Base-by-base conservation (phyloP, 1,140 invertebrate species). In the Steinernema khuongi region DNA sequence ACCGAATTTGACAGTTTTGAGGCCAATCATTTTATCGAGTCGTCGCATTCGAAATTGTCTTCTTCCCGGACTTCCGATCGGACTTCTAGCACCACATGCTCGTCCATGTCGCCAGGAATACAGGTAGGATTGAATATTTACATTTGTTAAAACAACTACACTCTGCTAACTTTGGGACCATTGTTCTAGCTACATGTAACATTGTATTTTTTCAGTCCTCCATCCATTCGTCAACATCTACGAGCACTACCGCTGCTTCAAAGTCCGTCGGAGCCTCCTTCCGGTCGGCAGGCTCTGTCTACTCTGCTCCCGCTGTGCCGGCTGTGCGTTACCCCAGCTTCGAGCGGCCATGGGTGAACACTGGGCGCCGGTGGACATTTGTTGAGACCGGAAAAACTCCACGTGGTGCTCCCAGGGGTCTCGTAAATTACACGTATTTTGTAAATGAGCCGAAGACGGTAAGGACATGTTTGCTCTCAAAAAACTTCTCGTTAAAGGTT, bases 381-480 rank as follows among this genome's bases (percentile, higher is more conserved):
- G 79, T 83, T 44, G 80, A 81, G 70, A 76, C 70, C 31, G 77
- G 76, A 2, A 83, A 83, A 73, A 81, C 81, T 26, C 77, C 80
- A 17, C 68, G 81, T 22, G 80, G 77, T n/a, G 79, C 76, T 32
- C 81, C 80, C 14, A 70, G 81, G 33, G 80, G 80, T 1, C 43
- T 81, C 7, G 81, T 81, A 4, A 76, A 73, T 75, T 73, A 33
- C 72, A 44, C 28, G 22, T 75, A 75, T 17, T 76, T 43, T 19
- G 33, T 29, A 30, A 1, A 1, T n/a, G 29, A 68, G 19, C 67
- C 78, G 22, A 80, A 80, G 68, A 81, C 73, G 22, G 79, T 82
- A 32, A 28, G 19, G 22, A 73, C 14, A 43, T 79, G 7, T 31
- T 72, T 33, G 4, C 17, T 30, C 11, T 30, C 33, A 76, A 14